Evolutionary conservation across 1,140 invertebrate genomes (phyloP).

Genomic region (Bombus superbus): DNA sequence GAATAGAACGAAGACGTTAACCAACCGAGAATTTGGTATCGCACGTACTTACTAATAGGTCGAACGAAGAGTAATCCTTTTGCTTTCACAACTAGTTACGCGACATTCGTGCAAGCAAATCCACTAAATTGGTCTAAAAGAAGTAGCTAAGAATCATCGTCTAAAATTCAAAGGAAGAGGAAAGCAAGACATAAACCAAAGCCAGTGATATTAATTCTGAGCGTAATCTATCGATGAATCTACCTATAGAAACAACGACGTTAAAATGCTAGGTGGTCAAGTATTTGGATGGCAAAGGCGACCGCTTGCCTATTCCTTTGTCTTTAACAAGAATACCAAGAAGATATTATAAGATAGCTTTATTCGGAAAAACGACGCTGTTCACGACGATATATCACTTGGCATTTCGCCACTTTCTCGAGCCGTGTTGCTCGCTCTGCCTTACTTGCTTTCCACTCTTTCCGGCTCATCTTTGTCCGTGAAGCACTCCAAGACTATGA

Average conservation of each 20-base stretch:
- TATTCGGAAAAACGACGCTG: slow-evolving; percentile 12
- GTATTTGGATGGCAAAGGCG: neutral
- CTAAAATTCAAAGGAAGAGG: neutral
- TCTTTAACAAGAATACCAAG: neutral
- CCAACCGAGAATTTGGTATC: neutral
- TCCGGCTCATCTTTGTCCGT: slow-evolving; percentile 28
- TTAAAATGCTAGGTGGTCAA: neutral
- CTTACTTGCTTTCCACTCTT: slow-evolving; percentile 23
- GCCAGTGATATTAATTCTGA: too few relatives aligned
- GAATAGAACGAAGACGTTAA: neutral
- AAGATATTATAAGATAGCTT: slow-evolving; percentile 23
- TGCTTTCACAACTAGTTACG: neutral
- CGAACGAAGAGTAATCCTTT: neutral
- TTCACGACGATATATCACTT: slow-evolving; percentile 39
- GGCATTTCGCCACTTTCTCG: slow-evolving; percentile 43
- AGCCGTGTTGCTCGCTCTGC: slow-evolving; percentile 23
- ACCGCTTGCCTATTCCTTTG: neutral
- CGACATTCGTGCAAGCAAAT: neutral
- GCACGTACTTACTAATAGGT: neutral
- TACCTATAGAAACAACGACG: too few relatives aligned
- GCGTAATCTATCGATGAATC: too few relatives aligned
- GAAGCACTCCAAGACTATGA: slow-evolving; percentile 29
- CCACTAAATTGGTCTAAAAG: neutral
- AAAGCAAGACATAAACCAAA: neutral
- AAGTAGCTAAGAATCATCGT: neutral